These are phyloP conservation scores for Nannoperca obscura DNA, from an alignment of 2,797 vertebrate genomes.

Conservation along the genomic window DNA sequence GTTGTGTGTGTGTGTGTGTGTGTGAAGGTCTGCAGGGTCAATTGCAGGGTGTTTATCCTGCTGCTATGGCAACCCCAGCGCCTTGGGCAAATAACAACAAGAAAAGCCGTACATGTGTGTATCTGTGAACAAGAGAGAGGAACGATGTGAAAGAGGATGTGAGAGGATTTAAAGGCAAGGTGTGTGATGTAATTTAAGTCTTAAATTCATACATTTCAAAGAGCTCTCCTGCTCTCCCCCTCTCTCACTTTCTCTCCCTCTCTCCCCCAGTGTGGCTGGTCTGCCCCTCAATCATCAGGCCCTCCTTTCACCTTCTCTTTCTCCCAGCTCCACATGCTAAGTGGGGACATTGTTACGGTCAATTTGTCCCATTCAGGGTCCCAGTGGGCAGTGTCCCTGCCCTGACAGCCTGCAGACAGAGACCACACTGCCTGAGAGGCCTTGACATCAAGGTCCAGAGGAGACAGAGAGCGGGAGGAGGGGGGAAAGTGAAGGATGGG, in stretches of 20 bases:
- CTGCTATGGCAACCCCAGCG: slow-evolving; percentile 75
- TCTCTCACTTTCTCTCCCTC: background rate
- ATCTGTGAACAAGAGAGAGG: background rate
- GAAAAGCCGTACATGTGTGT: slow-evolving; percentile 39
- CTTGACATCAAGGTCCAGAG: slow-evolving; percentile 80
- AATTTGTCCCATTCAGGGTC: slow-evolving; percentile 89
- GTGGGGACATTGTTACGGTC: slow-evolving; percentile 88
- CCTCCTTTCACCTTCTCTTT: slow-evolving; percentile 83
- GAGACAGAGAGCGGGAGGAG: slow-evolving; percentile 22
- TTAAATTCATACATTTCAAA: slow-evolving; percentile 67
- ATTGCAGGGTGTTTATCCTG: slow-evolving; percentile 70
- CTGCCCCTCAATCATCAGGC: slow-evolving; percentile 77
- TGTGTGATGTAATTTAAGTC: slow-evolving; percentile 58
- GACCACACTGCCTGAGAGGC: slow-evolving; percentile 83
- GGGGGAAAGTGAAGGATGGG: slow-evolving; percentile 44
- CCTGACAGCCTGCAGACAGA: slow-evolving; percentile 82
- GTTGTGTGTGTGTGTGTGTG: slow-evolving; percentile 36
- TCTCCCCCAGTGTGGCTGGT: slow-evolving; percentile 25
- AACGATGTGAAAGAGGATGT: background rate
- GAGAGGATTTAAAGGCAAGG: slow-evolving; percentile 39
- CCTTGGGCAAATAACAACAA: slow-evolving; percentile 78
- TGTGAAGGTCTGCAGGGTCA: slow-evolving; percentile 62
- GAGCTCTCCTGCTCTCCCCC: slow-evolving; percentile 13
- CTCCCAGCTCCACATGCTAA: slow-evolving; percentile 84
- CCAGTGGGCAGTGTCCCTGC: slow-evolving; percentile 84